Evolutionary conservation across 2,888 invertebrate genomes (phyloP).

Genomic region (Troilus luridus): DNA sequence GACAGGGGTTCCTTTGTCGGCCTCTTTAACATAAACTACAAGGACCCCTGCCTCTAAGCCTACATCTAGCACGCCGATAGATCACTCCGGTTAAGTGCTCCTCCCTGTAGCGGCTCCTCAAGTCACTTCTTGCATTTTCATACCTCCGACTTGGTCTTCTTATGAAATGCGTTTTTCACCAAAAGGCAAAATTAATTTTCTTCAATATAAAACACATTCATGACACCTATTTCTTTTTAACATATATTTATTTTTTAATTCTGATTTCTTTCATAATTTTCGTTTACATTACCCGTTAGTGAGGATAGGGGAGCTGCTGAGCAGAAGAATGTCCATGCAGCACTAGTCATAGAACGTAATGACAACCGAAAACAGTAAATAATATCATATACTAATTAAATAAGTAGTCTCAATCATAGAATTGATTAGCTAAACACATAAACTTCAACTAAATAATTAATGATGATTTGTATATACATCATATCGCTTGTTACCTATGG

Average conservation of each 20-base stretch:
- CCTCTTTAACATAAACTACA: constrained; percentile 48
- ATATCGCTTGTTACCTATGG: too few species aligned
- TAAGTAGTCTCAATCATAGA: too few species aligned
- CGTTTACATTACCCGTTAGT: background rate
- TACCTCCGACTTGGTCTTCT: background rate
- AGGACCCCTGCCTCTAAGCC: constrained; percentile 46
- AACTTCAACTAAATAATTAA: too few species aligned
- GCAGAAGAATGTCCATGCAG: too few species aligned
- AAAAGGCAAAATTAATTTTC: background rate
- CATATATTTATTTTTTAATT: background rate
- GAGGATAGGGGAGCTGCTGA: too few species aligned
- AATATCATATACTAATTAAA: too few species aligned
- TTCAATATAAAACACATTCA: background rate
- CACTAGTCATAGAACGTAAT: too few species aligned
- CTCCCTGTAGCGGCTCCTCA: constrained; percentile 23
- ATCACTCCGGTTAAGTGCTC: constrained; percentile 42
- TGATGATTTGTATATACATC: too few species aligned
- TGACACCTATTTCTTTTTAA: background rate
- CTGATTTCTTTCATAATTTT: background rate
- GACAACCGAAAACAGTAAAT: too few species aligned
- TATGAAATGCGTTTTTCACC: background rate
- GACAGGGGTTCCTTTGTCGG: constrained; percentile 37
- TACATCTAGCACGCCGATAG: constrained; percentile 39
- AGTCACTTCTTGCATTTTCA: background rate
- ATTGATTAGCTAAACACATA: too few species aligned